Evolutionary conservation across 1,140 invertebrate genomes (phyloP).

Genomic region (Glossosoma conforme): DNA sequence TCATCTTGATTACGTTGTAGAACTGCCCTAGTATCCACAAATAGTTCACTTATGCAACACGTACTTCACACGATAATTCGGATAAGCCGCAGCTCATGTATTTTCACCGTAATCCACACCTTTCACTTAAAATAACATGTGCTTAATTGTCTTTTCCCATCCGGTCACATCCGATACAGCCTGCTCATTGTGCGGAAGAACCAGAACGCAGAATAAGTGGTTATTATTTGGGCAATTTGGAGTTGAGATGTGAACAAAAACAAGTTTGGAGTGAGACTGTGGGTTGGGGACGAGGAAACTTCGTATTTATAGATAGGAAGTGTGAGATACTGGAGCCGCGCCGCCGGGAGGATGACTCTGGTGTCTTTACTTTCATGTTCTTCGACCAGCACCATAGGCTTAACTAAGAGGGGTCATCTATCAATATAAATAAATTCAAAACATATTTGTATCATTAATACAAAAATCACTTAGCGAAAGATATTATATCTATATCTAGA

Average conservation of each 20-base stretch:
- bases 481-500: too few species aligned
- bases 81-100: too few species aligned
- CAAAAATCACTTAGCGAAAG: too few species aligned
- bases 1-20: too few species aligned
- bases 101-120: too few species aligned
- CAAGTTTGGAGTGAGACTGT: conserved; percentile 23
- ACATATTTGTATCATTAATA: too few species aligned
- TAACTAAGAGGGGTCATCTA: too few species aligned
- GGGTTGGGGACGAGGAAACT: conserved; percentile 18
- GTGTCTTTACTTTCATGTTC: conserved; percentile 1
- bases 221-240: not conserved
- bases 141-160: conserved; percentile 1
- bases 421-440: too few species aligned
- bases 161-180: conserved; percentile 9
- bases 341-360: conserved; percentile 14
- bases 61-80: too few species aligned
- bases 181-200: not conserved
- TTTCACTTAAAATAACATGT: conserved; percentile 15
- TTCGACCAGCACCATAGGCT: too few species aligned
- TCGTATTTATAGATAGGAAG: conserved; percentile 24
- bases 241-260: conserved; percentile 13
- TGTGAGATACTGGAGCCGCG: conserved; percentile 13
- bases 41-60: too few species aligned
- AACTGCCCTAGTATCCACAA: too few species aligned
- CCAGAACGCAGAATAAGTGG: not conserved